Evolutionary conservation across 1,140 invertebrate genomes (phyloP).

Genomic region (Myzus persicae): DNA sequence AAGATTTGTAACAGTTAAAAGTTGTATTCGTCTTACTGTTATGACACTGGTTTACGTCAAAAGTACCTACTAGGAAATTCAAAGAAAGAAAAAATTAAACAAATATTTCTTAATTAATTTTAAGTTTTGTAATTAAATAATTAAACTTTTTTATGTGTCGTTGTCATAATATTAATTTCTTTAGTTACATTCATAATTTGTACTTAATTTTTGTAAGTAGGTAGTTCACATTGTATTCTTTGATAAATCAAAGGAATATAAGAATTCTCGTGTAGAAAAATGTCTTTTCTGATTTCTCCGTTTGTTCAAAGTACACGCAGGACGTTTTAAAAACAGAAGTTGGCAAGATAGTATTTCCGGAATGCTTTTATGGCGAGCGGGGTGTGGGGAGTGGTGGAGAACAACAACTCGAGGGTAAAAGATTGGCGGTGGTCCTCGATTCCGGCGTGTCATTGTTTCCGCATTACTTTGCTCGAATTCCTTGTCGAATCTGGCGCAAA

Average conservation of each 20-base stretch:
- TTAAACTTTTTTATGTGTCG: slow-evolving; percentile 18
- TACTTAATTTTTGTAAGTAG: neutral
- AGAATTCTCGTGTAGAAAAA: neutral
- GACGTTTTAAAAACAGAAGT: slow-evolving; percentile 31
- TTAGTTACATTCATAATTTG: neutral
- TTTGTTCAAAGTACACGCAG: slow-evolving; percentile 9
- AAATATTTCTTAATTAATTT: slow-evolving; percentile 25
- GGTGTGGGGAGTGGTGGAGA: neutral
- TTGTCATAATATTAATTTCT: neutral
- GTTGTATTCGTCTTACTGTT: neutral
- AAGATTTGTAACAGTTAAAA: neutral
- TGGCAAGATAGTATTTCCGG: slow-evolving; percentile 50
- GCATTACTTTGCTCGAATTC: slow-evolving; percentile 51
- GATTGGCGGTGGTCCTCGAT: slow-evolving; percentile 44
- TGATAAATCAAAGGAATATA: slow-evolving; percentile 6
- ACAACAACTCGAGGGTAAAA: slow-evolving; percentile 23
- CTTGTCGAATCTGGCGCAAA: slow-evolving; percentile 51
- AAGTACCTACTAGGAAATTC: neutral
- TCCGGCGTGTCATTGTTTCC: slow-evolving; percentile 58
- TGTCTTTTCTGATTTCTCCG: slow-evolving; percentile 33
- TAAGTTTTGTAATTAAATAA: slow-evolving; percentile 36
- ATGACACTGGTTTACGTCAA: neutral
- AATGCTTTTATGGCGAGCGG: neutral
- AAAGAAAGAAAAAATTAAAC: neutral
- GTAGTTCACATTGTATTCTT: neutral